Base-by-base conservation (phyloP, 1,140 invertebrate genomes). In the Asobara japonica region DNA sequence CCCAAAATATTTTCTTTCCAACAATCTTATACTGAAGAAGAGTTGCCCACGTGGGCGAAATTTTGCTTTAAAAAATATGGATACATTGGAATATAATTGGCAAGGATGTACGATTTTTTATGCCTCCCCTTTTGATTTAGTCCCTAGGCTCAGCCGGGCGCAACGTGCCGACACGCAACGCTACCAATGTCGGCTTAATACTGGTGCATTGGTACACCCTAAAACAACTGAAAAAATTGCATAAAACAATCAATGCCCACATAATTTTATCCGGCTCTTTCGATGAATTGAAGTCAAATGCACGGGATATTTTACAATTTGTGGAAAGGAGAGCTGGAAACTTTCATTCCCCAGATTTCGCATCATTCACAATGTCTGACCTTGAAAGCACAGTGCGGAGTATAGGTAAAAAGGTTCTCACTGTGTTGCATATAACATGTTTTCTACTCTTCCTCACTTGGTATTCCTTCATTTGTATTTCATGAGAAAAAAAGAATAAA, bases 141-240 rank as follows among this genome's bases (percentile, higher is more conserved):
- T 72, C 75, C 71, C 30, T 36, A 71, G 51, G 60, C 69, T 77
- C 71, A 77, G 77, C 69, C 77, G 77, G 75, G 75, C 80, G 79
- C 77, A 78, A 82, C 81, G 79, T 79, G 79, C 77, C 77, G 79
- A 79, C 80, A 83, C 80, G 80, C 82, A 81, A 80, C 77, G 78
- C 77, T 76, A 75, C 75, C 76, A 72, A 22, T 56, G 51, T 56
- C 7, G 41, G 41, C 18, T 13, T 13, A 45, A 45, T 45, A 18
- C 8, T 56, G 51, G n/a, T 25, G 45, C 45, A 51, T 51, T 8
- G 45, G n/a, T n/a, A n/a, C n/a, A n/a, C n/a, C n/a, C n/a, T n/a
- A n/a, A n/a, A n/a, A n/a, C n/a, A n/a, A n/a, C n/a, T n/a, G n/a
- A n/a, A n/a, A n/a, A n/a, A 56, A 56, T 27, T 22, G 25, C 7